phyloP scores from a whole-genome alignment of 1,140 invertebrate genomes.

The Drosophila asahinai region DNA sequence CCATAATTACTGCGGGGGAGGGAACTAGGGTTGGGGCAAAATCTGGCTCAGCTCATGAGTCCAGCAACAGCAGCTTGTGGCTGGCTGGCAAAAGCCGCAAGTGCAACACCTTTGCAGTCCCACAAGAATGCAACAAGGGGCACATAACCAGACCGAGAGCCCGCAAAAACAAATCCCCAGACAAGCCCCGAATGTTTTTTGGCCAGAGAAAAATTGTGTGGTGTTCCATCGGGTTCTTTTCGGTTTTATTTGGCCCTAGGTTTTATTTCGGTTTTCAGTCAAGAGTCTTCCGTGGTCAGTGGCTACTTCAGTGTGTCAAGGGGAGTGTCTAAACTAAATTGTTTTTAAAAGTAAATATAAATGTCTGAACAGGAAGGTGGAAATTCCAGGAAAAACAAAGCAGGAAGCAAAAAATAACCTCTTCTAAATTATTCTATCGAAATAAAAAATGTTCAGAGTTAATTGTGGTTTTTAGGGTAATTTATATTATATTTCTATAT shows the following conservation, averaged over 20 bases:
- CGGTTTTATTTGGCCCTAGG: not conserved
- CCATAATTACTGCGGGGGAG: constrained; percentile 25
- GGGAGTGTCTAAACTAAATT: constrained; percentile 50
- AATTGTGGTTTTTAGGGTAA: too few species aligned
- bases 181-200: constrained; percentile 18
- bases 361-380: constrained; percentile 19
- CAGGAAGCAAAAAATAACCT: not conserved
- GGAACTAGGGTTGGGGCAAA: not conserved
- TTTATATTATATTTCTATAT: too few species aligned
- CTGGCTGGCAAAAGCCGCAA: constrained; percentile 27
- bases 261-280: constrained; percentile 13
- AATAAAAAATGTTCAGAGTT: too few species aligned
- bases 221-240: constrained; percentile 5
- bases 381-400: not conserved
- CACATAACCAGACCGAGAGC: constrained; percentile 5
- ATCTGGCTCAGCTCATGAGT: not conserved
- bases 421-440: too few species aligned
- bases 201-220: constrained; percentile 21
- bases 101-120: constrained; percentile 39
- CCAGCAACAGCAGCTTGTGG: constrained; percentile 22
- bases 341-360: constrained; percentile 67
- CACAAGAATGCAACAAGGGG: constrained; percentile 30
- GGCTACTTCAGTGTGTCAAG: constrained; percentile 1
- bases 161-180: constrained; percentile 32
- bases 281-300: not conserved